These are phyloP conservation scores for Drosophila ochracea DNA, from an alignment of 2,888 invertebrate species.

Conservation along the genomic window DNA sequence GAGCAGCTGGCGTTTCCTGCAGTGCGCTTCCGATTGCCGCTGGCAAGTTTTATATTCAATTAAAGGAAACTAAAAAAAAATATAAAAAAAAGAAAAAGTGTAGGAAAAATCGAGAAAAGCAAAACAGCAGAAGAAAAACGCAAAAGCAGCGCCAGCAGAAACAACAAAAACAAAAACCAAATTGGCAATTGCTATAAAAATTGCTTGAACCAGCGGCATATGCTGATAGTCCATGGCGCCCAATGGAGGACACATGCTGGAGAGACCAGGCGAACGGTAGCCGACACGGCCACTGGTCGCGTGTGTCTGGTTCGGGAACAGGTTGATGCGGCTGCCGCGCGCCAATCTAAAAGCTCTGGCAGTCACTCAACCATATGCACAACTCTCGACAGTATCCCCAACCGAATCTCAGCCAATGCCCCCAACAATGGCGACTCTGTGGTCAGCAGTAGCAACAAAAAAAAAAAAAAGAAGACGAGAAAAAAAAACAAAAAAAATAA, in stretches of 20 bases:
- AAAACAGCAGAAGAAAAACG: slow-evolving; percentile 37
- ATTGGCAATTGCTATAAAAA: slow-evolving; percentile 76
- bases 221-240: slow-evolving; percentile 48
- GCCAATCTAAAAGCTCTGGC: slow-evolving; percentile 33
- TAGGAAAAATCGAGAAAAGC: slow-evolving; percentile 28
- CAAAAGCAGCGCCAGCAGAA: slow-evolving; percentile 29
- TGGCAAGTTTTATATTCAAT: slow-evolving; percentile 78
- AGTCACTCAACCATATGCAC: slow-evolving; percentile 73
- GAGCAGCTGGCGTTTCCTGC: slow-evolving; percentile 74
- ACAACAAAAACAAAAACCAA: slow-evolving; percentile 49
- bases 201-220: slow-evolving; percentile 73
- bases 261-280: slow-evolving; percentile 22
- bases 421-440: slow-evolving; percentile 68
- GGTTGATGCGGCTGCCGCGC: slow-evolving; percentile 41
- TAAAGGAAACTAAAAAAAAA: slow-evolving; percentile 59
- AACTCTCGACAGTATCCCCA: slow-evolving; percentile 57
- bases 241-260: slow-evolving; percentile 32
- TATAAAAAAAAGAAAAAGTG: slow-evolving; percentile 1
- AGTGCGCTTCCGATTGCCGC: slow-evolving; percentile 76
- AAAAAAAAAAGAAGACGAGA: slow-evolving; percentile 32
- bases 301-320: slow-evolving; percentile 52
- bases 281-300: slow-evolving; percentile 29
- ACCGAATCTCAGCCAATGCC: slow-evolving; percentile 58
- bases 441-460: slow-evolving; percentile 67
- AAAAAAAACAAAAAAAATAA: slow-evolving; percentile 27